Evolutionary conservation across 2,888 invertebrate genomes (phyloP).

Genomic region (Ochropacha duplaris): DNA sequence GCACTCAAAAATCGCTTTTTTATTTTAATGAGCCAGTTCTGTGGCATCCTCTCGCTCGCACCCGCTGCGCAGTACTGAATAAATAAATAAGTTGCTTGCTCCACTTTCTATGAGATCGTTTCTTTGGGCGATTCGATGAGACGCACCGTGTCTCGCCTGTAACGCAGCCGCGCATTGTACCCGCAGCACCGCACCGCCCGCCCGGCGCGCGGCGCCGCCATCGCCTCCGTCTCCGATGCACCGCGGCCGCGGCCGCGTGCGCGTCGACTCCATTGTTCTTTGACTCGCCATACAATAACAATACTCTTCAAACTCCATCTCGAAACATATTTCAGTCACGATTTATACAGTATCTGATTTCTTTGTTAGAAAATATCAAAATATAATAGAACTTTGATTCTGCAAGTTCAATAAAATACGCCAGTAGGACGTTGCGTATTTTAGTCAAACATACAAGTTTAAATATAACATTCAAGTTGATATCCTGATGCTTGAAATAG

Average conservation of each 20-base stretch:
- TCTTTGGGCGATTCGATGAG: conserved; percentile 72
- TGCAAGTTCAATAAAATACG: neutral
- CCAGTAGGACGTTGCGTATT: too few relatives aligned
- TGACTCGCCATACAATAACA: conserved; percentile 49
- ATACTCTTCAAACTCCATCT: conserved; percentile 37
- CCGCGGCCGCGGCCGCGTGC: conserved; percentile 25
- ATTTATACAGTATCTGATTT: conserved; percentile 39
- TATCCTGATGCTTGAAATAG: too few relatives aligned
- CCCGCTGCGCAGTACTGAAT: conserved; percentile 75
- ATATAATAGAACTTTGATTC: conserved; percentile 6
- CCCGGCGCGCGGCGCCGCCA: conserved; percentile 35
- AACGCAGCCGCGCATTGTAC: conserved; percentile 19
- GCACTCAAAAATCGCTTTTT: conserved; percentile 79
- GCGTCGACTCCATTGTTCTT: conserved; percentile 50
- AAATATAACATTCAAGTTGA: too few relatives aligned
- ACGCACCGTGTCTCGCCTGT: conserved; percentile 38
- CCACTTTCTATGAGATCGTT: conserved; percentile 82
- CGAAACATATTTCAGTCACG: conserved; percentile 57
- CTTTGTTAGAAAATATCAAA: conserved; percentile 34
- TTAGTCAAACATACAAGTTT: too few relatives aligned
- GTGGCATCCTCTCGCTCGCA: conserved; percentile 70
- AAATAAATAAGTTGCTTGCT: conserved; percentile 82
- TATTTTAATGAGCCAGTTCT: conserved; percentile 82
- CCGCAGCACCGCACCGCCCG: conserved; percentile 16
- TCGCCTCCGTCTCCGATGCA: conserved; percentile 22